Conservation (phyloP, 2,888 invertebrate genomes). For the Nephrotoma flavescens region DNA sequence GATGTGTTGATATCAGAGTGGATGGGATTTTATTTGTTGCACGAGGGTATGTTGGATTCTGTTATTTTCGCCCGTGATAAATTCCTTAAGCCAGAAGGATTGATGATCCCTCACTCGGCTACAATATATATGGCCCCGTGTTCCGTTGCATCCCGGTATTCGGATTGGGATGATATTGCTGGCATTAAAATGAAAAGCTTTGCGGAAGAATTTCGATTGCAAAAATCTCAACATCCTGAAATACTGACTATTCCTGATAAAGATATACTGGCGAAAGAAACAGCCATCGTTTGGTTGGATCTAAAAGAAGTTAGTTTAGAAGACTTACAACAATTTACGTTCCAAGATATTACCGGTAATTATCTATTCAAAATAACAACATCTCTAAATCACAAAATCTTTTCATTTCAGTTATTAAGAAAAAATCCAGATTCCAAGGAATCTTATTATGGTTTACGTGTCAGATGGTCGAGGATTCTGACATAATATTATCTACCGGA, state of each 20-base stretch:
- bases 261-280: slow-evolving; percentile 25
- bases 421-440: slow-evolving; percentile 49
- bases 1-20: slow-evolving; percentile 91
- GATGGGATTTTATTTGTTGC: slow-evolving; percentile 95
- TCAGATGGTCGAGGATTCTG: slow-evolving; percentile 36
- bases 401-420: slow-evolving; percentile 18
- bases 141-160: slow-evolving; percentile 41
- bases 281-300: slow-evolving; percentile 51
- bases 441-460: slow-evolving; percentile 72
- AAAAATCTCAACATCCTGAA: slow-evolving; percentile 51
- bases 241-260: slow-evolving; percentile 16
- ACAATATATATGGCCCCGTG: slow-evolving; percentile 37
- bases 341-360: slow-evolving; percentile 40
- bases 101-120: slow-evolving; percentile 59
- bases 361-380: slow-evolving; percentile 11
- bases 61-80: slow-evolving; percentile 68
- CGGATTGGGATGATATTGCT: slow-evolving; percentile 64
- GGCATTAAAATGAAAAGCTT: slow-evolving; percentile 65
- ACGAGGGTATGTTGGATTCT: slow-evolving; percentile 91
- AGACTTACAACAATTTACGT: slow-evolving; percentile 44
- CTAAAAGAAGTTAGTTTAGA: slow-evolving; percentile 42
- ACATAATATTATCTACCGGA: slow-evolving; percentile 61
- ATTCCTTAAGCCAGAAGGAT: slow-evolving; percentile 56
- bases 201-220: slow-evolving; percentile 43
- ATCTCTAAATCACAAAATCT: neutral